phyloP scores from a whole-genome alignment of 2,113 vertebrate species.

The Orcinus orca region DNA sequence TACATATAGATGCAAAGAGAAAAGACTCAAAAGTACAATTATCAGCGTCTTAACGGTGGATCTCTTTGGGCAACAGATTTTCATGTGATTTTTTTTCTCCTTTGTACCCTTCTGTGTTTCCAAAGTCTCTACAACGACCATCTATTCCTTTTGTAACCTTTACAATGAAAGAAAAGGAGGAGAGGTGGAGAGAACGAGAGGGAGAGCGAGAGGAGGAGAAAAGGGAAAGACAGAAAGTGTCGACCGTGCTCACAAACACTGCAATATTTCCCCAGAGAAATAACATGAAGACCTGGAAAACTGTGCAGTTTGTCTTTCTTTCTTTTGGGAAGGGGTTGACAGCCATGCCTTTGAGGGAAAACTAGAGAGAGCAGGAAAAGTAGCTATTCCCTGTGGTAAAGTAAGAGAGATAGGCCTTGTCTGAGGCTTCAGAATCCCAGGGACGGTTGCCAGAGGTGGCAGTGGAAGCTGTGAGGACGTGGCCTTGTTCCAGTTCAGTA shows the following conservation, averaged over 20 bases:
- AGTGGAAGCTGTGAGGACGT: background rate
- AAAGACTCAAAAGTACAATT: background rate
- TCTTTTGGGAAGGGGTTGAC: background rate
- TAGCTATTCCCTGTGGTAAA: background rate
- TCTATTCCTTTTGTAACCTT: background rate
- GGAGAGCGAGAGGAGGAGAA: background rate
- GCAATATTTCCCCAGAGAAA: fast-evolving
- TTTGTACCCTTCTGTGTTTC: background rate
- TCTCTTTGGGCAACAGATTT: background rate
- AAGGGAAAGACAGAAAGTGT: background rate
- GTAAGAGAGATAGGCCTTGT: background rate
- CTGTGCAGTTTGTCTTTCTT: background rate
- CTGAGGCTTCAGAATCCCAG: background rate
- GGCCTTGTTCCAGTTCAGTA: background rate
- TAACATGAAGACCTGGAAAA: background rate
- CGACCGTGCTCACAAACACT: fast-evolving
- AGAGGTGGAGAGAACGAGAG: fast-evolving
- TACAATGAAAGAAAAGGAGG: background rate
- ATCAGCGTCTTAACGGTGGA: fast-evolving
- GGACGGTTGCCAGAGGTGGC: background rate
- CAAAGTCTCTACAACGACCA: background rate
- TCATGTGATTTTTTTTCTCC: background rate
- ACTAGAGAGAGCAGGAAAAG: background rate
- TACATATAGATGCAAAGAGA: background rate
- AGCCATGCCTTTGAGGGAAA: background rate